A percentile compares a stretch with the other conserved stretches of the same genome.
Evolutionary conservation across 1,140 invertebrate genomes (phyloP).

Genomic region (Leguminivora glycinivorella): DNA sequence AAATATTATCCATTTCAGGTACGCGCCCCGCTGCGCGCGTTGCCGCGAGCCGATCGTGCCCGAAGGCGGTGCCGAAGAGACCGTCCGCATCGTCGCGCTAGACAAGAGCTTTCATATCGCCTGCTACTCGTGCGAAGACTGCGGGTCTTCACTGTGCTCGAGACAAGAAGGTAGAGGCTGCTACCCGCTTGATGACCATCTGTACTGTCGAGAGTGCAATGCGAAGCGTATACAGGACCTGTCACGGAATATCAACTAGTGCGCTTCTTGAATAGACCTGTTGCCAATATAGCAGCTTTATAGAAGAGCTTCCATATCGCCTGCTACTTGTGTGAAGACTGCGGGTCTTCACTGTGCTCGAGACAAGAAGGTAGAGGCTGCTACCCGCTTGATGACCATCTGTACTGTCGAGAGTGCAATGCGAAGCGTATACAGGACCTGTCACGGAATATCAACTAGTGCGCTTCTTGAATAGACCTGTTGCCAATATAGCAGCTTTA

Average conservation of each 20-base stretch:
- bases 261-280: too few species aligned
- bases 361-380: slow-evolving; percentile 97
- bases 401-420: slow-evolving; percentile 97
- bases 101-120: slow-evolving; percentile 97
- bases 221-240: slow-evolving; percentile 92
- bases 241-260: slow-evolving; percentile 85
- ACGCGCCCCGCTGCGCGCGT: slow-evolving; percentile 97
- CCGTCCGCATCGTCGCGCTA: slow-evolving; percentile 97
- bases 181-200: slow-evolving; percentile 97
- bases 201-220: slow-evolving; percentile 97
- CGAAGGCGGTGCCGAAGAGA: slow-evolving; percentile 95
- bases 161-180: slow-evolving; percentile 97
- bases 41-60: slow-evolving; percentile 97
- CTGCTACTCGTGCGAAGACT: slow-evolving; percentile 99
- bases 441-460: slow-evolving; percentile 85
- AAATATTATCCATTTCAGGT: slow-evolving; percentile 68
- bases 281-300: too few species aligned
- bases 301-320: slow-evolving; percentile 97
- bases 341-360: slow-evolving; percentile 93
- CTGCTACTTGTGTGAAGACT: slow-evolving; percentile 99
- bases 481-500: slow-evolving; percentile 76
- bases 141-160: slow-evolving; percentile 93
- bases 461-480: too few species aligned
- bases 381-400: slow-evolving; percentile 97
- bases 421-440: slow-evolving; percentile 92